Evolutionary conservation across 2,797 vertebrate species (phyloP).

Genomic region (Simalia tracyae): DNA sequence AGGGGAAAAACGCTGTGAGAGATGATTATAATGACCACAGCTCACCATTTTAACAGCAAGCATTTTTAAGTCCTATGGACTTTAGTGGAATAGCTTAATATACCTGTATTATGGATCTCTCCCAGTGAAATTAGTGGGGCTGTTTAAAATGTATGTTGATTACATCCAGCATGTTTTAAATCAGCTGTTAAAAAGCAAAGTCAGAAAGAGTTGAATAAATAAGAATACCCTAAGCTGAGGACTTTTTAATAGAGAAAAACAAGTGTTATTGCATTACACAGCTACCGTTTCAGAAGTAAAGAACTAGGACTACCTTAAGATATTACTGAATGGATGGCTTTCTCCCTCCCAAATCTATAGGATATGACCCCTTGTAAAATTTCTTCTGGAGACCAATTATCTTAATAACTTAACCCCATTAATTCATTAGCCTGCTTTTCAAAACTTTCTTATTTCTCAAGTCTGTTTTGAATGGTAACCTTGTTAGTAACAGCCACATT

Average conservation of each 20-base stretch:
- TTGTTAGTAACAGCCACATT: constrained; percentile 1
- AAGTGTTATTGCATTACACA: background rate
- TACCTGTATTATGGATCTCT: background rate
- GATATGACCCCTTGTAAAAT: background rate
- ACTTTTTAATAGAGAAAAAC: background rate
- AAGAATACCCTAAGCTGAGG: background rate
- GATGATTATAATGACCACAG: background rate
- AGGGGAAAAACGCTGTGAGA: background rate
- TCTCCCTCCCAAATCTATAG: background rate
- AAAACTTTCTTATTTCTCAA: background rate
- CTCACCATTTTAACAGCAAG: background rate
- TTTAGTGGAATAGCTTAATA: background rate
- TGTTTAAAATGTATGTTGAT: background rate
- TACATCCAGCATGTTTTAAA: background rate
- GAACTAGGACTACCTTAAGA: background rate
- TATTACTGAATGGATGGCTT: background rate
- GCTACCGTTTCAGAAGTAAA: background rate
- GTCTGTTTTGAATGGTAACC: background rate
- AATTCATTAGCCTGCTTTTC: background rate
- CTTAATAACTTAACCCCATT: background rate
- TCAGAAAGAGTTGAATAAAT: background rate
- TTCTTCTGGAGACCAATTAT: background rate
- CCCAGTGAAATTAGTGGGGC: background rate
- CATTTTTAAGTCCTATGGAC: background rate
- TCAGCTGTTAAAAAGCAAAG: background rate